Percentiles rank a stretch among this genome's conserved stretches.
These are phyloP conservation scores for Drosophila mimetica DNA, from an alignment of 2,888 invertebrate genomes.

Conservation along the genomic window DNA sequence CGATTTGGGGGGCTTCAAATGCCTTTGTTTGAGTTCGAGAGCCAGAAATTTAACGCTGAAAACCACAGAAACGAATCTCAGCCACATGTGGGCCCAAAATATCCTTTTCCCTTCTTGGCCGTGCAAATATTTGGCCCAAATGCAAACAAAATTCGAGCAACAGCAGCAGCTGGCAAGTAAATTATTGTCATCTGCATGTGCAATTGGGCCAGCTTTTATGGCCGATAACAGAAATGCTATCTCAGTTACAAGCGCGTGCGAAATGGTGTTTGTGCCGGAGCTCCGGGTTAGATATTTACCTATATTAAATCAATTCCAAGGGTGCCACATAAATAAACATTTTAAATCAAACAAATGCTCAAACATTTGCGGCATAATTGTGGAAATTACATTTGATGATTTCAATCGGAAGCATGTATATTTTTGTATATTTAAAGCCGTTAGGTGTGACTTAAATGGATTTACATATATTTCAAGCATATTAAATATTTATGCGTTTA, in stretches of 20 bases:
- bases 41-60: constrained; percentile 46
- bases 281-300: not conserved
- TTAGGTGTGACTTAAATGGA: not conserved
- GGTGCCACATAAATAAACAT: constrained; percentile 1
- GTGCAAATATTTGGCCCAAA: constrained; percentile 29
- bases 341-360: constrained; percentile 3
- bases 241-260: not conserved
- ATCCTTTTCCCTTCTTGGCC: constrained; percentile 1
- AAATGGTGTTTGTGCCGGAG: not conserved
- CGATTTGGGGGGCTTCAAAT: constrained; percentile 32
- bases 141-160: constrained; percentile 22
- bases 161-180: constrained; percentile 28
- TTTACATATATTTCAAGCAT: too few relatives aligned
- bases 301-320: constrained; percentile 1
- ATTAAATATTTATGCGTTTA: too few relatives aligned
- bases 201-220: constrained; percentile 15
- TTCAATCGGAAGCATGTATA: not conserved
- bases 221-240: not conserved
- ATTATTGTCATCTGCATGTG: constrained; percentile 31
- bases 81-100: constrained; percentile 11
- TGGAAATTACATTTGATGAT: not conserved
- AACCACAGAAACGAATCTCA: constrained; percentile 46
- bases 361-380: not conserved
- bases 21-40: constrained; percentile 32
- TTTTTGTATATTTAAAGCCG: not conserved